A percentile compares a stretch with the other conserved stretches of the same genome.
Conservation (phyloP, 2,797 vertebrate species). For the Mastacembelus armatus region DNA sequence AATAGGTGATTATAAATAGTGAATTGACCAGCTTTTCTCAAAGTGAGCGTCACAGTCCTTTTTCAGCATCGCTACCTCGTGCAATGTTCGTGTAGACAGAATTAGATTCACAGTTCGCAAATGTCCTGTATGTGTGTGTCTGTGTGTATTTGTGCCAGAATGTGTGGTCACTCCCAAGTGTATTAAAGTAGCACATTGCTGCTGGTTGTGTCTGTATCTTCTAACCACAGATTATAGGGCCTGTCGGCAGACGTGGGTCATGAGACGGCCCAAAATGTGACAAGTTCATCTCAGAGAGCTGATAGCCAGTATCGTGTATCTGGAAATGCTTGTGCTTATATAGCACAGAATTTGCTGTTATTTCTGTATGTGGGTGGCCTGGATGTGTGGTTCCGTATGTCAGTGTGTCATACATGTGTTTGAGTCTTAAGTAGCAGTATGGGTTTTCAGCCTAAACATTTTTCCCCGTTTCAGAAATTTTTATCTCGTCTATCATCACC, state of each 20-base stretch:
- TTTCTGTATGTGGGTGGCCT: constrained; percentile 62
- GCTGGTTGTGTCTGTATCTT: constrained; percentile 70
- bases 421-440: constrained; percentile 18
- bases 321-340: constrained; percentile 56
- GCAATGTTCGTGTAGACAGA: constrained; percentile 52
- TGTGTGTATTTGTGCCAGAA: constrained; percentile 51
- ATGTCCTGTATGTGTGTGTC: constrained; percentile 38
- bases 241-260: constrained; percentile 70
- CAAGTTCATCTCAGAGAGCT: constrained; percentile 67
- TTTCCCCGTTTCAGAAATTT: background rate
- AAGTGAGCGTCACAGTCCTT: constrained; percentile 25
- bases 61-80: constrained; percentile 52
- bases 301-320: constrained; percentile 65
- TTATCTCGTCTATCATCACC: too few species aligned
- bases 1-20: constrained; percentile 26
- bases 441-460: constrained; percentile 16
- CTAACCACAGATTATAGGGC: constrained; percentile 76
- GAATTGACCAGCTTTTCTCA: constrained; percentile 38
- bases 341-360: constrained; percentile 64
- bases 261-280: constrained; percentile 73
- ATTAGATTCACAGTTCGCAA: constrained; percentile 67
- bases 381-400: constrained; percentile 37
- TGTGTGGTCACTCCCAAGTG: constrained; percentile 64
- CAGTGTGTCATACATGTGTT: constrained; percentile 42
- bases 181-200: constrained; percentile 68